A percentile compares a stretch with the other conserved stretches of the same genome.
These are phyloP conservation scores for Cataglyphis albicans DNA, from an alignment of 2,888 invertebrate species.

Conservation along the genomic window DNA sequence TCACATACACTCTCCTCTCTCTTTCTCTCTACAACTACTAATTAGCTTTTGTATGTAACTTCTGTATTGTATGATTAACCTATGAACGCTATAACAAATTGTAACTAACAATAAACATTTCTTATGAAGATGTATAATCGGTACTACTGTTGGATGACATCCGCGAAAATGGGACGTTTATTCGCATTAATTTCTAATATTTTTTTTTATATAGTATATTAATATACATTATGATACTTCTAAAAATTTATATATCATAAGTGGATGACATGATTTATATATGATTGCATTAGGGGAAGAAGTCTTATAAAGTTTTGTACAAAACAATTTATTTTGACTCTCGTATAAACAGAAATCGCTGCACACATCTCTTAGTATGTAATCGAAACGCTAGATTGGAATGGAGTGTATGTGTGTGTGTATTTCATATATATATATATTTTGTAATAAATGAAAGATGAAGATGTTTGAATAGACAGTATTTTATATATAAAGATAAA, in stretches of 20 bases:
- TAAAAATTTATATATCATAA: neutral
- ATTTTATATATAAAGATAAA: neutral
- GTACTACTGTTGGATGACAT: slow-evolving; percentile 28
- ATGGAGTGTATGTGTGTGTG: slow-evolving; percentile 59
- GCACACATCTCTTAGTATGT: slow-evolving; percentile 50
- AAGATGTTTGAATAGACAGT: neutral
- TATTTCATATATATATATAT: slow-evolving; percentile 40
- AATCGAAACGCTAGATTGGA: slow-evolving; percentile 66
- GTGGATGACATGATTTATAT: neutral
- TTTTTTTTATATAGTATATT: neutral
- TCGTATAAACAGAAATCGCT: slow-evolving; percentile 64
- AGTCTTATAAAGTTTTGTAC: slow-evolving; percentile 58
- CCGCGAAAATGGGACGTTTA: slow-evolving; percentile 15
- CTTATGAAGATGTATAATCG: slow-evolving; percentile 58
- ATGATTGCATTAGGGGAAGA: neutral
- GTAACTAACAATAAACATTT: slow-evolving; percentile 74
- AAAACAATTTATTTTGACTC: slow-evolving; percentile 72
- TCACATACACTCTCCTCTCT: slow-evolving; percentile 18
- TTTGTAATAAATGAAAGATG: neutral
- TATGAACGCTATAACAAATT: slow-evolving; percentile 69
- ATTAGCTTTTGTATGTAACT: slow-evolving; percentile 67
- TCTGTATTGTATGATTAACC: slow-evolving; percentile 63
- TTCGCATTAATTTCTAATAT: neutral
- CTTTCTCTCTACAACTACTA: slow-evolving; percentile 45
- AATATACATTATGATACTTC: neutral